A percentile compares a stretch with the other conserved stretches of the same genome.
Conservation (phyloP, 2,888 invertebrate species). For the Drosophila percnosoma region DNA sequence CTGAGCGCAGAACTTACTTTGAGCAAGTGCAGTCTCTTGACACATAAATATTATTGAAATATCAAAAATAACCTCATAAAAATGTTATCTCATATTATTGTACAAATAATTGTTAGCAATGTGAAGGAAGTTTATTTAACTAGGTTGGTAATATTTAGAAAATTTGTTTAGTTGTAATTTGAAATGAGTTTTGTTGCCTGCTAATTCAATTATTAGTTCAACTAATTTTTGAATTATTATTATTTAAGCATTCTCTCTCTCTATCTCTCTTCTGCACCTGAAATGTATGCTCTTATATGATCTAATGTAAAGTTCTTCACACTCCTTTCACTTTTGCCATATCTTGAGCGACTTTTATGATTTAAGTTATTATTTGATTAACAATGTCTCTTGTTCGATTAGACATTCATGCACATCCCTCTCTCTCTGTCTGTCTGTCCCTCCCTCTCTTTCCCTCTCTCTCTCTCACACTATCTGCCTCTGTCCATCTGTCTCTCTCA, state of each 20-base stretch:
- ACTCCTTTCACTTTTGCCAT: background rate
- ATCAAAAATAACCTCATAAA: background rate
- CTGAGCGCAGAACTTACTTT: background rate
- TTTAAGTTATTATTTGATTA: background rate
- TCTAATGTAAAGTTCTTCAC: background rate
- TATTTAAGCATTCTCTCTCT: background rate
- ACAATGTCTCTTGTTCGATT: background rate
- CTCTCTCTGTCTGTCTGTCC: background rate
- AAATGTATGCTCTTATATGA: background rate
- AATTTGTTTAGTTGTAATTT: too few relatives aligned
- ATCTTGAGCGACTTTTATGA: background rate
- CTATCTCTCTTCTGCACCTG: background rate
- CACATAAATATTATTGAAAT: background rate
- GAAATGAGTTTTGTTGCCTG: too few relatives aligned
- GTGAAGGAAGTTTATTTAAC: too few relatives aligned
- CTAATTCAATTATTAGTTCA: too few relatives aligned
- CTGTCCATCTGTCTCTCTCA: background rate
- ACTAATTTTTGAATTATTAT: too few relatives aligned
- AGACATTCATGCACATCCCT: background rate
- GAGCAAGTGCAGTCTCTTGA: background rate
- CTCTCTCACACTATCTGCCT: background rate
- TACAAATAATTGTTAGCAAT: too few relatives aligned
- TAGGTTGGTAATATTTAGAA: fast-evolving
- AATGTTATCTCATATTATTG: too few relatives aligned
- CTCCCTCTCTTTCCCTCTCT: background rate